These are phyloP conservation scores for Lepidurus apus DNA, from an alignment of 1,140 invertebrate species.

Conservation along the genomic window DNA sequence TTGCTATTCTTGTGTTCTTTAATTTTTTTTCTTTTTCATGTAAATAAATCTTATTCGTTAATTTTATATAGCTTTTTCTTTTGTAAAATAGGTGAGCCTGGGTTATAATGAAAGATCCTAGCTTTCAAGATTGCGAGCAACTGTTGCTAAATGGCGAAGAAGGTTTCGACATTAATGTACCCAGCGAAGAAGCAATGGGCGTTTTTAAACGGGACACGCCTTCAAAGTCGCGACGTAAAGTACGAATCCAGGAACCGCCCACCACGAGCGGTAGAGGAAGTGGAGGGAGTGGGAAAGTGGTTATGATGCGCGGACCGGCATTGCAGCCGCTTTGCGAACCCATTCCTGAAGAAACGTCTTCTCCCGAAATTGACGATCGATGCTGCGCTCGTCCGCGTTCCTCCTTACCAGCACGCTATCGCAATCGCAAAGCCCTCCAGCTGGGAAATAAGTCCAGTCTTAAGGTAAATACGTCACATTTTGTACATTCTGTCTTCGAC, in stretches of 20 bases:
- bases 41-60: too few species aligned
- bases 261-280: not conserved
- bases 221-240: not conserved
- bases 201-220: not conserved
- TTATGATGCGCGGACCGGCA: not conserved
- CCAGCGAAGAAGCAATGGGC: not conserved
- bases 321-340: conserved; percentile 20
- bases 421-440: not conserved
- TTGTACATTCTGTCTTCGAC: not conserved
- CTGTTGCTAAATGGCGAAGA: not conserved
- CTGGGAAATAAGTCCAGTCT: not conserved
- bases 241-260: not conserved
- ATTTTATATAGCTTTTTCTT: not conserved
- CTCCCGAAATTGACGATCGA: conserved; percentile 29
- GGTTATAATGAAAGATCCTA: not conserved
- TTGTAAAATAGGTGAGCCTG: not conserved
- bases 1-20: too few species aligned
- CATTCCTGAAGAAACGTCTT: conserved; percentile 29
- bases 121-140: conserved; percentile 11
- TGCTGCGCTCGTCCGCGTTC: conserved; percentile 19
- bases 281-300: not conserved
- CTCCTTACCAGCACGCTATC: not conserved
- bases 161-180: not conserved
- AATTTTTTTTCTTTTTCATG: too few species aligned
- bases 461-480: not conserved